Evolutionary conservation across 1,140 invertebrate genomes (phyloP).

Genomic region (Anoplophora glabripennis): DNA sequence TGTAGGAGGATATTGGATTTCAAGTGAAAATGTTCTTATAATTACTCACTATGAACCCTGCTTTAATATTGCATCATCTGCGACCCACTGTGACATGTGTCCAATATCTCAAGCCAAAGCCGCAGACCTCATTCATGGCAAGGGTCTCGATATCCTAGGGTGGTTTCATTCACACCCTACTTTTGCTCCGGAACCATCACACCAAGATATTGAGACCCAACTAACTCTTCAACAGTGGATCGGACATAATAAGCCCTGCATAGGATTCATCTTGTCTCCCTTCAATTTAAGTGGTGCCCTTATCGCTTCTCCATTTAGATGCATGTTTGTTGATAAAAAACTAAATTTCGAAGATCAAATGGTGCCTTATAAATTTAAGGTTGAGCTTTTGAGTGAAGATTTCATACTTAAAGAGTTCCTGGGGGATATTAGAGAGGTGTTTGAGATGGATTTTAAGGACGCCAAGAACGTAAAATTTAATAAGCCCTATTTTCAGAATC

Average conservation of each 20-base stretch:
- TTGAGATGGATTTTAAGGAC: conserved; percentile 9
- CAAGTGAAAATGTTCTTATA: conserved; percentile 41
- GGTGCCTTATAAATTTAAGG: conserved; percentile 47
- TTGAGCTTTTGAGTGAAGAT: conserved; percentile 33
- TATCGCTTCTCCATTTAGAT: conserved; percentile 44
- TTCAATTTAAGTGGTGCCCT: conserved; percentile 48
- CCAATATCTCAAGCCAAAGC: conserved; percentile 55
- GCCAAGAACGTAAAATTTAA: conserved; percentile 34
- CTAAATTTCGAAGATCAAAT: conserved; percentile 37
- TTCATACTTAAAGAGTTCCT: conserved; percentile 34
- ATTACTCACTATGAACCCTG: conserved; percentile 57
- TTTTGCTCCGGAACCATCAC: conserved; percentile 61
- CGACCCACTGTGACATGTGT: conserved; percentile 75
- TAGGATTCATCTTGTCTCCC: conserved; percentile 59
- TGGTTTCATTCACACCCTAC: conserved; percentile 69
- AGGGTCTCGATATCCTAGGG: conserved; percentile 55
- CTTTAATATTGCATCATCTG: conserved; percentile 56
- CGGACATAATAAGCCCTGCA: conserved; percentile 53
- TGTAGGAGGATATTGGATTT: conserved; percentile 57
- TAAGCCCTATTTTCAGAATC: conserved; percentile 42
- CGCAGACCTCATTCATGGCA: conserved; percentile 52
- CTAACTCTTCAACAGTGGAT: conserved; percentile 59
- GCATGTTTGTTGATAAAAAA: conserved; percentile 43
- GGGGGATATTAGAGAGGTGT: conserved; percentile 22
- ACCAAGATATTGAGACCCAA: conserved; percentile 62